A percentile compares a stretch with the other conserved stretches of the same genome.
Conservation (phyloP, 2,888 invertebrate genomes). For the Ectemnius lituratus region DNA sequence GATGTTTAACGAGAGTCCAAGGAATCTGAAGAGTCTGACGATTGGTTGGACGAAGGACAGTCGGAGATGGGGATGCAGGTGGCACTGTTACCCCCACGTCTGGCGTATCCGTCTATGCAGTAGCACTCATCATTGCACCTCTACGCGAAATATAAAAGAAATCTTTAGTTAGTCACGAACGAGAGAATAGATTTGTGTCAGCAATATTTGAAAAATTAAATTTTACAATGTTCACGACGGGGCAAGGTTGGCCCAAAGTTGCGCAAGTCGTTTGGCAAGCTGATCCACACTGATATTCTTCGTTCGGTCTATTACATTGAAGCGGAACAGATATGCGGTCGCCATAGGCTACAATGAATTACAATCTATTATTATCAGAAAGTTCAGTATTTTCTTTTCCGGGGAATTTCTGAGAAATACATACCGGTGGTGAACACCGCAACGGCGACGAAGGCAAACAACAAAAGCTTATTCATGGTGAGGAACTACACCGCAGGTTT, state of each 20-base stretch:
- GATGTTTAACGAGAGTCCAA: no score
- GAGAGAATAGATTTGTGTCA: no score
- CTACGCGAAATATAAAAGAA: slow-evolving; percentile 13
- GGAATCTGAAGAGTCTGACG: no score
- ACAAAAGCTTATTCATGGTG: slow-evolving; percentile 19
- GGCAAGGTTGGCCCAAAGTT: slow-evolving; percentile 10
- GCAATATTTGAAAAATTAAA: no score
- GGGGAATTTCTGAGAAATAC: background rate
- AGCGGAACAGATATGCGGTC: no score
- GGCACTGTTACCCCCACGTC: background rate
- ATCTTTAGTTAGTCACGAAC: no score
- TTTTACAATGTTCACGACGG: slow-evolving; percentile 32
- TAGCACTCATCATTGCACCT: slow-evolving; percentile 46
- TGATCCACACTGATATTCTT: slow-evolving; percentile 44
- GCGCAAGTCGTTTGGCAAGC: slow-evolving; percentile 40
- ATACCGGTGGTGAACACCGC: slow-evolving; percentile 1
- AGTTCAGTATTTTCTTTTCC: no score
- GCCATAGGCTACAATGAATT: slow-evolving; percentile 7
- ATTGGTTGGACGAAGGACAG: slow-evolving; percentile 8
- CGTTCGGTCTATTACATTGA: slow-evolving; percentile 21
- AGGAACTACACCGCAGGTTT: no score
- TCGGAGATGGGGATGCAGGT: slow-evolving; percentile 12
- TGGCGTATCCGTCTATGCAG: slow-evolving; percentile 36
- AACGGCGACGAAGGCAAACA: slow-evolving; percentile 17
- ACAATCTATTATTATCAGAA: no score